These are phyloP conservation scores for Cataglyphis hispanica DNA, from an alignment of 1,140 invertebrate species.

Conservation along the genomic window DNA sequence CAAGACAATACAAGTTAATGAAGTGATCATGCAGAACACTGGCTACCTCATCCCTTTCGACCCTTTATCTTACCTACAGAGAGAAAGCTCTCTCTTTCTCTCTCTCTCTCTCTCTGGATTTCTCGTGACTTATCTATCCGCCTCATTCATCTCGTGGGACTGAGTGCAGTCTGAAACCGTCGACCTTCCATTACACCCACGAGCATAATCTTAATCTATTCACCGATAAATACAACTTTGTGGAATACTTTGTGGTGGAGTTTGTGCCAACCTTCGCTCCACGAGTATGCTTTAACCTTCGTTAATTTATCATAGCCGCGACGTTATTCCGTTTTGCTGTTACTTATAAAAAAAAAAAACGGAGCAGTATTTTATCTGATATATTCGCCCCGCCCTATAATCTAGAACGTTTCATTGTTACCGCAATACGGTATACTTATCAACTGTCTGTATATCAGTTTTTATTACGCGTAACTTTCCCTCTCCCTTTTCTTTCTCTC, in stretches of 20 bases:
- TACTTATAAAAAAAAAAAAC: conserved; percentile 1
- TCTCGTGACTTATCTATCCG: conserved; percentile 61
- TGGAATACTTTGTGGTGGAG: conserved; percentile 45
- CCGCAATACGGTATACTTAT: not conserved
- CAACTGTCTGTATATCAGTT: not conserved
- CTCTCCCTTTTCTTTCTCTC: not conserved
- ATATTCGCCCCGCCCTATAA: conserved; percentile 21
- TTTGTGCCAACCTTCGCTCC: not conserved
- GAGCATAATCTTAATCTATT: conserved; percentile 63
- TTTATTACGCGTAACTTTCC: not conserved
- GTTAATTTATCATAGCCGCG: conserved; percentile 54
- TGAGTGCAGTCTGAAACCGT: conserved; percentile 57
- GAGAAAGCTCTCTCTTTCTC: conserved; percentile 8
- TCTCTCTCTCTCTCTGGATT: conserved; percentile 45
- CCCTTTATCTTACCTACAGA: conserved; percentile 36
- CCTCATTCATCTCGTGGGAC: conserved; percentile 60
- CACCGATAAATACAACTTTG: conserved; percentile 62
- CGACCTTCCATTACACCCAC: conserved; percentile 58
- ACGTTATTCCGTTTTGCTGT: conserved; percentile 23
- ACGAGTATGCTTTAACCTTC: conserved; percentile 22
- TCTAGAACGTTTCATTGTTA: not conserved
- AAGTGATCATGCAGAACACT: conserved; percentile 58
- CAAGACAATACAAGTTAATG: conserved; percentile 55
- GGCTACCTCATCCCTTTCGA: conserved; percentile 12
- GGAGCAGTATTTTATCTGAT: not conserved